Evolutionary conservation across 1,140 invertebrate species (phyloP).

Genomic region (Plectus sambesii): DNA sequence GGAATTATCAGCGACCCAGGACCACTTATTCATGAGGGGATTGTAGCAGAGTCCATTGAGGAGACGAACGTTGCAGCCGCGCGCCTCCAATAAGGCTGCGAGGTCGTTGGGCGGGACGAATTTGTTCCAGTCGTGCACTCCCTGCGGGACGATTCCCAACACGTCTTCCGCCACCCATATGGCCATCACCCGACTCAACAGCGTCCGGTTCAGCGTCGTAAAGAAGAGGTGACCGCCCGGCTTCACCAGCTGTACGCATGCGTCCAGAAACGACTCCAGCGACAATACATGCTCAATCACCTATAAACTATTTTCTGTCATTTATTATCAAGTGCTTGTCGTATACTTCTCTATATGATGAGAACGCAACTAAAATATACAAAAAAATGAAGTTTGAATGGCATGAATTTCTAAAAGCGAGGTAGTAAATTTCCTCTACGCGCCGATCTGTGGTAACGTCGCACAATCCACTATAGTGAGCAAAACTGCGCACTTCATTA

Average conservation of each 20-base stretch:
- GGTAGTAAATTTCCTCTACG: too few relatives aligned
- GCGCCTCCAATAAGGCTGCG: constrained; percentile 56
- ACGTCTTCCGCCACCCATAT: constrained; percentile 60
- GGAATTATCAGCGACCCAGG: constrained; percentile 55
- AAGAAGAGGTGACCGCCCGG: constrained; percentile 74
- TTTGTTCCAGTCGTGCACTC: constrained; percentile 76
- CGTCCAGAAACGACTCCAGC: constrained; percentile 61
- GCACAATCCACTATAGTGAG: too few relatives aligned
- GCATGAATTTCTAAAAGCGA: too few relatives aligned
- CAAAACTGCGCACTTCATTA: too few relatives aligned
- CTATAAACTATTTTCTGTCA: too few relatives aligned
- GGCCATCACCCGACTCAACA: constrained; percentile 57
- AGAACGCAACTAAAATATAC: too few relatives aligned
- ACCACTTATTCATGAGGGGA: constrained; percentile 58
- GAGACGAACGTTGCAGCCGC: constrained; percentile 55
- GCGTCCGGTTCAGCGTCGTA: constrained; percentile 74
- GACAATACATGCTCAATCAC: constrained; percentile 71
- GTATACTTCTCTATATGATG: too few relatives aligned
- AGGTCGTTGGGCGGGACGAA: constrained; percentile 68
- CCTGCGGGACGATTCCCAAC: constrained; percentile 57
- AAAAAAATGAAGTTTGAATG: too few relatives aligned
- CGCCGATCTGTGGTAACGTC: too few relatives aligned
- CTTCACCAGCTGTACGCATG: constrained; percentile 55
- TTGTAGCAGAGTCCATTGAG: constrained; percentile 65
- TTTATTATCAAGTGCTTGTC: too few relatives aligned